A percentile compares a stretch with the other conserved stretches of the same genome.
Conservation (phyloP, 2,888 invertebrate genomes). For the Eilema sororculum region DNA sequence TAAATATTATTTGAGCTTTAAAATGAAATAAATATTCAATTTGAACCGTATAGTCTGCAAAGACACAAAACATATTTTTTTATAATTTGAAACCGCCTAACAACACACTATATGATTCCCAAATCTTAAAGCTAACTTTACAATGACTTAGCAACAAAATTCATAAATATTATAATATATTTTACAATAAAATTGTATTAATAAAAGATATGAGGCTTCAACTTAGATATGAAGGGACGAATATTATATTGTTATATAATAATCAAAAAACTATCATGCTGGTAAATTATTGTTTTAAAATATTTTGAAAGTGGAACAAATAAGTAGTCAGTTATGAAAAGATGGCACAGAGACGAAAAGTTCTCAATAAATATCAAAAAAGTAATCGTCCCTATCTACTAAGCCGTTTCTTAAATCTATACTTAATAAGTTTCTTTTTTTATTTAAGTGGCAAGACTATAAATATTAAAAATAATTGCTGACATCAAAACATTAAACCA, state of each 20-base stretch:
- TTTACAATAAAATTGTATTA: conserved; percentile 37
- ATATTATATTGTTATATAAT: conserved; percentile 16
- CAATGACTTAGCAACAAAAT: conserved; percentile 52
- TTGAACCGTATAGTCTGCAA: conserved; percentile 6
- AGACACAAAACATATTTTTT: background rate
- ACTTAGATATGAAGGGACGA: conserved; percentile 16
- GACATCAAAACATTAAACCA: too few species aligned
- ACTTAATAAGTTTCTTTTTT: conserved; percentile 35
- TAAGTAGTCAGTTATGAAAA: too few species aligned
- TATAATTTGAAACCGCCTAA: background rate
- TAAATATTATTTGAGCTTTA: background rate
- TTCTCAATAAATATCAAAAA: too few species aligned
- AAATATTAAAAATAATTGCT: background rate
- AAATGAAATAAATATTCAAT: conserved; percentile 4
- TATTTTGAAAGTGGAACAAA: too few species aligned
- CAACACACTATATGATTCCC: conserved; percentile 22
- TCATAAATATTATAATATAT: conserved; percentile 46
- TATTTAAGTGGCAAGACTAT: conserved; percentile 43
- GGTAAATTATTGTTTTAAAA: too few species aligned
- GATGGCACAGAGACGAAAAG: too few species aligned
- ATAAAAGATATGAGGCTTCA: conserved; percentile 41
- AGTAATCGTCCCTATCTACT: conserved; percentile 20
- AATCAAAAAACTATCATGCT: background rate
- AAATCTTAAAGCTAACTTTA: conserved; percentile 46
- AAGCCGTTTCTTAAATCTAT: conserved; percentile 42